These are phyloP conservation scores for Hydrolagus colliei DNA, from an alignment of 2,797 vertebrate species.

Conservation along the genomic window DNA sequence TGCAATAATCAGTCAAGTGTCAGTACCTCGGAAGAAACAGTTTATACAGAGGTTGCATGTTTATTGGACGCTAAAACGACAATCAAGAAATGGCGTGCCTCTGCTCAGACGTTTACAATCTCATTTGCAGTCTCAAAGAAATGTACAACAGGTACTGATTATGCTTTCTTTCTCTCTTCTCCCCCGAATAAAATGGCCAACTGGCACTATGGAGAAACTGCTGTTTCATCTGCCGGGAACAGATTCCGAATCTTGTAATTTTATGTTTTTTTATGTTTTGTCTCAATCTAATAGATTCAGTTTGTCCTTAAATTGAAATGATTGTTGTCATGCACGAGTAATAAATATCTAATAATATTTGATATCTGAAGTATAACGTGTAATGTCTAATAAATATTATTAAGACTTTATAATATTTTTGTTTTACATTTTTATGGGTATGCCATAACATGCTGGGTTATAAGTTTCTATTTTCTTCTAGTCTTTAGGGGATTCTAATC, in stretches of 20 bases:
- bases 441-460: too few species aligned
- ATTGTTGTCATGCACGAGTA: background rate
- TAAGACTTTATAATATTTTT: too few species aligned
- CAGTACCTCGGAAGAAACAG: conserved; percentile 87
- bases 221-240: background rate
- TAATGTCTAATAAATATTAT: too few species aligned
- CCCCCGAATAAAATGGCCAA: background rate
- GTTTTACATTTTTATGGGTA: too few species aligned
- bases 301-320: background rate
- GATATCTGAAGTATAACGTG: too few species aligned
- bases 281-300: background rate
- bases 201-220: background rate
- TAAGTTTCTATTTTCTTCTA: too few species aligned
- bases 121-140: conserved; percentile 80
- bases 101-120: conserved; percentile 86
- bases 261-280: background rate
- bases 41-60: conserved; percentile 88
- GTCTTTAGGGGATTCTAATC: too few species aligned
- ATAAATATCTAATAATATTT: too few species aligned
- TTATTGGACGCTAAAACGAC: conserved; percentile 92
- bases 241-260: background rate
- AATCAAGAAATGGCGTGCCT: conserved; percentile 85
- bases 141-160: conserved; percentile 66
- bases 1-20: conserved; percentile 90
- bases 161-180: background rate